Percentiles rank a stretch among this genome's conserved stretches.
These are phyloP conservation scores for Aegithalos caudatus DNA, from an alignment of 2,113 vertebrate species.

Conservation along the genomic window DNA sequence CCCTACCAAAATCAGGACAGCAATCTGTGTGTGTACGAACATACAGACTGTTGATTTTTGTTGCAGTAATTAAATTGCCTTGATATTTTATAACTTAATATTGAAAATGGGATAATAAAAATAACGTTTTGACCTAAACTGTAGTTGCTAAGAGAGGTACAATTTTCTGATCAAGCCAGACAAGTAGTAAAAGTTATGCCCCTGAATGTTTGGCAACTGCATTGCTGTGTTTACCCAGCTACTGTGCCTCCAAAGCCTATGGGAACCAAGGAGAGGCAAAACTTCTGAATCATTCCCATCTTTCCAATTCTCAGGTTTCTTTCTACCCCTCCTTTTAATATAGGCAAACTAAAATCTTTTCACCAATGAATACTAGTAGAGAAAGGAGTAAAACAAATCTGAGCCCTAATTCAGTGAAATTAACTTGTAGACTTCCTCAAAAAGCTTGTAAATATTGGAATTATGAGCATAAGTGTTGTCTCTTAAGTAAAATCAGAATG, in stretches of 20 bases:
- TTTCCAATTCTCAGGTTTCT: not conserved
- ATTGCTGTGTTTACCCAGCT: not conserved
- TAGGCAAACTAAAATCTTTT: not conserved
- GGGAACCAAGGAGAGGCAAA: not conserved
- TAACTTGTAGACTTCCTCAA: not conserved
- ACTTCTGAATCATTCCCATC: not conserved
- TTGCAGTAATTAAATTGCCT: not conserved
- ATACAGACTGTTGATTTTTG: not conserved
- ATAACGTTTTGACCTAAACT: not conserved
- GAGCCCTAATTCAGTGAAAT: not conserved
- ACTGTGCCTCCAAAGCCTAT: accelerated
- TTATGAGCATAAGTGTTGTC: not conserved
- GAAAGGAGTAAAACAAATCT: not conserved
- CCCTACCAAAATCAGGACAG: not conserved
- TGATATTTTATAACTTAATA: not conserved
- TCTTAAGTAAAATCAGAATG: not conserved
- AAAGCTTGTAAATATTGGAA: not conserved
- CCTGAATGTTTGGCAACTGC: not conserved
- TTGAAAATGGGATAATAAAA: not conserved
- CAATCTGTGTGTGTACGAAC: not conserved
- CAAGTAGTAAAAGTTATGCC: not conserved
- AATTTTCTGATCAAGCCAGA: not conserved
- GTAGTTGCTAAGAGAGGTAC: not conserved
- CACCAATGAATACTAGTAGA: not conserved
- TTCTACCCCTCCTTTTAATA: accelerated